phyloP scores from a whole-genome alignment of 2,888 invertebrate genomes.

The Ichneumoninae sp. region DNA sequence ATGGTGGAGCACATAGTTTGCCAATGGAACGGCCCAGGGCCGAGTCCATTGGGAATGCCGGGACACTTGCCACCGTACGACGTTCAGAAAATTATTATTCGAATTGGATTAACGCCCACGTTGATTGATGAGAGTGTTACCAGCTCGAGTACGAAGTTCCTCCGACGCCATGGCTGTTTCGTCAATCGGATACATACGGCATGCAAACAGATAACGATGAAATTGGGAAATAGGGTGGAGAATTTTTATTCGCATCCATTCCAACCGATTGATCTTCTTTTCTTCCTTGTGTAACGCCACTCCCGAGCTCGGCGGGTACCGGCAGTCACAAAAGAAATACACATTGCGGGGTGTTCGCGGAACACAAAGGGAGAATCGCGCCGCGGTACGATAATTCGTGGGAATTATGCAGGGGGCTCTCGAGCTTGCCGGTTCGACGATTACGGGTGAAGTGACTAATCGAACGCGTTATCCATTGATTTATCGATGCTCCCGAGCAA shows the following conservation, averaged over 20 bases:
- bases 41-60: slow-evolving; percentile 55
- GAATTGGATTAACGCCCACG: slow-evolving; percentile 70
- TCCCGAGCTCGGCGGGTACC: slow-evolving; percentile 15
- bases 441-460: slow-evolving; percentile 30
- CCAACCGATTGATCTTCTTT: slow-evolving; percentile 46
- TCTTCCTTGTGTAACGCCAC: slow-evolving; percentile 7
- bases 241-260: slow-evolving; percentile 56
- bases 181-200: slow-evolving; percentile 23
- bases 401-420: slow-evolving; percentile 51
- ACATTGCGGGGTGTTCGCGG: slow-evolving; percentile 12
- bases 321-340: slow-evolving; percentile 38
- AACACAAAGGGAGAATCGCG: slow-evolving; percentile 12
- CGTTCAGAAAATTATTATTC: slow-evolving; percentile 55
- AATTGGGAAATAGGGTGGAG: slow-evolving; percentile 47
- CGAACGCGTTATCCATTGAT: slow-evolving; percentile 46
- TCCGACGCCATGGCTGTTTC: slow-evolving; percentile 1
- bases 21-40: slow-evolving; percentile 3
- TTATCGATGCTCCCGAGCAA: slow-evolving; percentile 9
- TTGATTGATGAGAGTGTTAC: slow-evolving; percentile 28
- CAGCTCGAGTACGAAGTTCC: neutral
- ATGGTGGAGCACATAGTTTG: slow-evolving; percentile 19
- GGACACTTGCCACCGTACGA: slow-evolving; percentile 20
- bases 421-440: slow-evolving; percentile 29
- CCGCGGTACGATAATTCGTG: slow-evolving; percentile 48
- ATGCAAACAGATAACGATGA: slow-evolving; percentile 33